Percentiles rank a stretch among this genome's conserved stretches.
Evolutionary conservation across 2,797 vertebrate genomes (phyloP).

Genomic region (Coracias cyanogaster): DNA sequence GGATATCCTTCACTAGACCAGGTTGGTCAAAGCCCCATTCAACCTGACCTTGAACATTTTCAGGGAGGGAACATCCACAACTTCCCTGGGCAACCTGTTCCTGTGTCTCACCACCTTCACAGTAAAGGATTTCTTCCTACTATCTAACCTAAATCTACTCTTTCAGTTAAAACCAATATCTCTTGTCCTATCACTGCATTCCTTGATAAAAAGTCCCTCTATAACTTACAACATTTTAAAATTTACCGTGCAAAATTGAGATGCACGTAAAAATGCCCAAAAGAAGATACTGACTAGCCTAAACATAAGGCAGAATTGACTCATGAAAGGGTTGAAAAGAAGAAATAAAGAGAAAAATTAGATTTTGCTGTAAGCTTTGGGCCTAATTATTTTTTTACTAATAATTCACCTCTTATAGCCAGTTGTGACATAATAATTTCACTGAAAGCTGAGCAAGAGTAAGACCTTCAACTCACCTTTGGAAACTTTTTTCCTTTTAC

Average conservation of each 20-base stretch:
- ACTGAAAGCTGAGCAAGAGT: background rate
- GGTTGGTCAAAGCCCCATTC: background rate
- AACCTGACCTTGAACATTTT: background rate
- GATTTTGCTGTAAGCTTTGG: background rate
- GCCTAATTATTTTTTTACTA: background rate
- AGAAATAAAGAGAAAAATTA: background rate
- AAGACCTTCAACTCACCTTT: background rate
- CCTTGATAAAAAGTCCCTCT: fast-evolving
- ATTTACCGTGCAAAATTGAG: background rate
- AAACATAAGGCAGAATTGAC: background rate
- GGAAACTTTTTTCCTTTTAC: background rate
- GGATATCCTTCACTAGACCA: background rate
- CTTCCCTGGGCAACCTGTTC: background rate
- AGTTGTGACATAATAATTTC: background rate
- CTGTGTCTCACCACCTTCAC: background rate
- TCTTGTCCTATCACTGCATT: fast-evolving
- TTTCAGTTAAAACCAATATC: background rate
- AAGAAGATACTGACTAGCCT: background rate
- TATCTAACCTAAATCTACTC: background rate
- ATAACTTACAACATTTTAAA: background rate
- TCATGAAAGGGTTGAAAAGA: background rate
- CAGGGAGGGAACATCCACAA: background rate
- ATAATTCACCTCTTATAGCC: background rate
- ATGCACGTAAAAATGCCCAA: background rate
- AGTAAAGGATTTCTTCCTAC: background rate